Percentiles rank a stretch among this genome's conserved stretches.
phyloP scores from a whole-genome alignment of 2,888 invertebrate species.

The Venustoraphidia nigricollis region DNA sequence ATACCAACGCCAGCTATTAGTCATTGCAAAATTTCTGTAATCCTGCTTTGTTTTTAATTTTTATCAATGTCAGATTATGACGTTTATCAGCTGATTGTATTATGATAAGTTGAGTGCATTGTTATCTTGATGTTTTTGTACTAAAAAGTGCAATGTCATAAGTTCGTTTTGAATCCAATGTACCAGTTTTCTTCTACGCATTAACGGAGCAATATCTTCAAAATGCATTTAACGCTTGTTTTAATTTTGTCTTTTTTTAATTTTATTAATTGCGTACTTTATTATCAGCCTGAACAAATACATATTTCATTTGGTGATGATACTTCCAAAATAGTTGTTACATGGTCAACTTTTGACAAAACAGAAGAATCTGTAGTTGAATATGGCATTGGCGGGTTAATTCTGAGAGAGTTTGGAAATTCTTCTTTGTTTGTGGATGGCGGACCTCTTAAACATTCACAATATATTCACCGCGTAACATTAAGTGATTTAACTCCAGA shows the following conservation, averaged over 20 bases:
- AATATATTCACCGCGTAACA: constrained; percentile 65
- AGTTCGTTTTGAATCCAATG: too few relatives aligned
- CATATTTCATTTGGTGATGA: constrained; percentile 51
- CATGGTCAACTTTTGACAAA: constrained; percentile 66
- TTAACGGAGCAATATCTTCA: too few relatives aligned
- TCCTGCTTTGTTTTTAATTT: too few relatives aligned
- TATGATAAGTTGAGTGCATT: too few relatives aligned
- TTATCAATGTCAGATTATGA: too few relatives aligned
- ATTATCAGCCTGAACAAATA: constrained; percentile 50
- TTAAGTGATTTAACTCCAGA: constrained; percentile 43
- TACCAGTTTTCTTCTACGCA: too few relatives aligned
- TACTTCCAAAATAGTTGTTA: constrained; percentile 54
- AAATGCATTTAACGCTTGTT: background rate
- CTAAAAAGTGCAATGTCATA: too few relatives aligned
- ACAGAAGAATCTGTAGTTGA: constrained; percentile 53
- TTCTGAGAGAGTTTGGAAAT: constrained; percentile 36
- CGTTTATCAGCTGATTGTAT: too few relatives aligned
- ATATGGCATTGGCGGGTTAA: constrained; percentile 50
- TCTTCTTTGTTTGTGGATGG: constrained; percentile 58
- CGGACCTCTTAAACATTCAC: constrained; percentile 41
- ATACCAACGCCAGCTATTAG: too few relatives aligned
- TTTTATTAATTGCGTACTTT: constrained; percentile 14
- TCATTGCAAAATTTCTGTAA: too few relatives aligned
- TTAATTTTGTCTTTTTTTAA: constrained; percentile 13
- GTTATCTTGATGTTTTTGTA: too few relatives aligned